phyloP scores from a whole-genome alignment of 2,113 vertebrate genomes.

The Apus apus region DNA sequence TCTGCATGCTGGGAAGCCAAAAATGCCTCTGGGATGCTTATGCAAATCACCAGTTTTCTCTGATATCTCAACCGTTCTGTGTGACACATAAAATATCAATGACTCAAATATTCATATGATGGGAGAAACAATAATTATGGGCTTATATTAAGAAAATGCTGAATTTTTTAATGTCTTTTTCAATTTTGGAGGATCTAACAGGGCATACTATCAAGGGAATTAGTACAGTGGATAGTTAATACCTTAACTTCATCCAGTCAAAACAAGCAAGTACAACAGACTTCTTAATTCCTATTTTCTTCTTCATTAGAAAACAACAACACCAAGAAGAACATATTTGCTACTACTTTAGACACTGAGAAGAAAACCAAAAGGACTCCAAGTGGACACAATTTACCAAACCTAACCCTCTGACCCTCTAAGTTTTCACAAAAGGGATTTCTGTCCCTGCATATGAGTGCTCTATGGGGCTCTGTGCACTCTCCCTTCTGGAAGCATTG shows the following conservation, averaged over 20 bases:
- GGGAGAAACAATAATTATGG: not conserved
- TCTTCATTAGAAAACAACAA: not conserved
- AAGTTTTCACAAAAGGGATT: not conserved
- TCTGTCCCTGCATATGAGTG: fast-evolving
- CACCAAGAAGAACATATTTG: not conserved
- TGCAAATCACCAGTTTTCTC: constrained; percentile 15
- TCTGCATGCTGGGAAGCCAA: constrained; percentile 33
- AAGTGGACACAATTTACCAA: not conserved
- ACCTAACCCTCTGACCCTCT: not conserved
- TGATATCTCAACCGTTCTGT: constrained; percentile 17
- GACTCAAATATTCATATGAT: not conserved
- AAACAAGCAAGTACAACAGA: not conserved
- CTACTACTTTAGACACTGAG: not conserved
- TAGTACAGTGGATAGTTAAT: not conserved
- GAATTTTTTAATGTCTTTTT: not conserved
- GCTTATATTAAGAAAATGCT: not conserved
- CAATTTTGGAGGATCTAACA: not conserved
- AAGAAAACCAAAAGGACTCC: not conserved
- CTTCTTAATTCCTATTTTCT: not conserved
- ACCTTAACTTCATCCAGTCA: not conserved
- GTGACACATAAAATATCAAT: constrained; percentile 18
- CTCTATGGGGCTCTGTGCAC: not conserved
- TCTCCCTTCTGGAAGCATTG: not conserved
- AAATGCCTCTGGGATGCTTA: not conserved
- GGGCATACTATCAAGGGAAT: not conserved